Evolutionary conservation across 2,888 invertebrate species (phyloP), one percentile per base, ranked within the genome.

Genomic region (Resseliella maxima): DNA sequence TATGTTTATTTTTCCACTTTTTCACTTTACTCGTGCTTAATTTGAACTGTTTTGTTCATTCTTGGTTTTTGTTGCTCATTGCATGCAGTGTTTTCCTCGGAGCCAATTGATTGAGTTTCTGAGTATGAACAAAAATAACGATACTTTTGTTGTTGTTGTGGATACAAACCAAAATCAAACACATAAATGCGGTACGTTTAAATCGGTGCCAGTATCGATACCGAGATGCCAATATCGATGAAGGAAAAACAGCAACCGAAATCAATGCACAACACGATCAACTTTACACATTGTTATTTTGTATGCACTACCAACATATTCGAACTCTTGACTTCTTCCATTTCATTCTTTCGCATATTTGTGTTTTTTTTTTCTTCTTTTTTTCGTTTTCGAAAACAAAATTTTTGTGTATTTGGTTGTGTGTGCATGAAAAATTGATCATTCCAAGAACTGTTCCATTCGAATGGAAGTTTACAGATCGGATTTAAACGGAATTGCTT

Each of bases 381-480:
- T 41, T 41, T 41, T 41, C 5, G 5, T 41, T 41, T 12, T 41
- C 41, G 12, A 41, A 41, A 41, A 12, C 41, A 41, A n/a, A n/a
- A n/a, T n/a, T 12, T 41, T 41, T 41, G 41, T 41, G 5, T 5
- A 8, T 41, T 5, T 41, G 5, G 41, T 41, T 41, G 41, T 41
- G 3, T 27, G 15, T 31, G 15, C 15, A 72, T 8, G 72, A 72
- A 31, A 72, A 27, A 15, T 72, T 72, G 72, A 31, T 72, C 72
- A 72, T 72, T 72, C 72, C 72, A 31, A 31, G 72, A 72, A 72
- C 31, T 72, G 72, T n/a, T 31, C 72, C 72, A 15, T 72, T 15
- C 31, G 72, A 72, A 72, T 72, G 72, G 72, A 72, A 72, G 72
- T 72, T 72, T 72, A 72, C 72, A 31, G 72, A 72, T 72, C 72